These are phyloP conservation scores for Lepidurus apus DNA, from an alignment of 1,140 invertebrate genomes.

Conservation along the genomic window DNA sequence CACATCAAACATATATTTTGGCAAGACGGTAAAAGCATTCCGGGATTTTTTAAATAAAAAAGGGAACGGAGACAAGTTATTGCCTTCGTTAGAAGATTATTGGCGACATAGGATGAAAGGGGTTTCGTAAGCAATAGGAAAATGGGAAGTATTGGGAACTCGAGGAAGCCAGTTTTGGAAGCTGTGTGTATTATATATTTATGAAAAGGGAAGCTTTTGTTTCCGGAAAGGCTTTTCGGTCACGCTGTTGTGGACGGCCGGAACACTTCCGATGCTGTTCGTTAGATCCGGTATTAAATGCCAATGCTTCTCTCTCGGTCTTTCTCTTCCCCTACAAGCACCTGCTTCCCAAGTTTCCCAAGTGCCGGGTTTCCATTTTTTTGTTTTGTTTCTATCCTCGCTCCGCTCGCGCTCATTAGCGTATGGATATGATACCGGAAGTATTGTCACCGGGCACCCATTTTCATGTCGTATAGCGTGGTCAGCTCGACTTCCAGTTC, in stretches of 20 bases:
- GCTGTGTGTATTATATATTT: too few relatives aligned
- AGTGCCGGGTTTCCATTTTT: background rate
- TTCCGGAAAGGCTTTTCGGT: conserved; percentile 10
- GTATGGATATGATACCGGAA: conserved; percentile 10
- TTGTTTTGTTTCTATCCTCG: background rate
- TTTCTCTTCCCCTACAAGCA: background rate
- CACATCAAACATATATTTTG: background rate
- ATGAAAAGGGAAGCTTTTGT: background rate
- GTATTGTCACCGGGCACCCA: background rate
- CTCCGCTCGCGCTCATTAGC: conserved; percentile 10
- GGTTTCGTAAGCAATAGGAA: background rate
- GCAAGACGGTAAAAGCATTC: background rate
- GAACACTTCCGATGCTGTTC: conserved; percentile 14
- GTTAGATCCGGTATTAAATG: conserved; percentile 19
- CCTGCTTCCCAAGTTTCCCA: background rate
- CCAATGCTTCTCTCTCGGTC: background rate
- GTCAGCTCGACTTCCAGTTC: background rate
- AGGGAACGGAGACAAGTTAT: background rate
- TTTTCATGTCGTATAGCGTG: background rate
- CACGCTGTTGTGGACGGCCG: conserved; percentile 3
- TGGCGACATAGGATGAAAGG: background rate
- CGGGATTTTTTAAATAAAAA: background rate
- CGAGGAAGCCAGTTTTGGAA: background rate
- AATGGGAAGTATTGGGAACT: background rate
- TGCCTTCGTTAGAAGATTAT: background rate